Evolutionary conservation across 2,113 vertebrate genomes (phyloP).

Genomic region (Tachysurus vachellii): DNA sequence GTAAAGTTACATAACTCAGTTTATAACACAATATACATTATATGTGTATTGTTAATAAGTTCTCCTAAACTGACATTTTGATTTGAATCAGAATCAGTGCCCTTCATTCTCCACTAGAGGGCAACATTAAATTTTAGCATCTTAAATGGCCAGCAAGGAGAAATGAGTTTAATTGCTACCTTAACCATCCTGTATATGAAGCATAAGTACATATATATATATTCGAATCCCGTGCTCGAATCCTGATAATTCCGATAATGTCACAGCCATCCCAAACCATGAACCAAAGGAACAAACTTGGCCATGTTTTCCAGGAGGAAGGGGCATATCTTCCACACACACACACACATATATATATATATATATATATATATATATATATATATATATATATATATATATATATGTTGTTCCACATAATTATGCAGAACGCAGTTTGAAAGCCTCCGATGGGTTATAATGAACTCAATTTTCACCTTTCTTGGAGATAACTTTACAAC

Average conservation of each 20-base stretch:
- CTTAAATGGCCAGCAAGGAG: not conserved
- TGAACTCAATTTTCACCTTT: too few relatives aligned
- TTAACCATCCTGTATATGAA: not conserved
- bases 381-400: too few relatives aligned
- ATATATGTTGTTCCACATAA: too few relatives aligned
- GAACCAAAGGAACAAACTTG: not conserved
- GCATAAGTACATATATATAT: not conserved
- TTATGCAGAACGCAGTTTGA: too few relatives aligned
- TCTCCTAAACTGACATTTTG: too few relatives aligned
- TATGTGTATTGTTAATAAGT: not conserved
- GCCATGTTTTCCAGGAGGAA: not conserved
- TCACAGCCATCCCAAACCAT: not conserved
- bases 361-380: too few relatives aligned
- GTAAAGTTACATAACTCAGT: not conserved
- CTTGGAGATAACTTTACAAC: too few relatives aligned
- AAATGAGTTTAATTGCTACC: not conserved
- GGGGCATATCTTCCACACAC: not conserved
- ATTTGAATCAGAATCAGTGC: not conserved
- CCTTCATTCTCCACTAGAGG: not conserved
- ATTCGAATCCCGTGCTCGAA: too few relatives aligned
- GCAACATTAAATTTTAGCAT: not conserved
- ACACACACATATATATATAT: too few relatives aligned
- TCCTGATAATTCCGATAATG: too few relatives aligned
- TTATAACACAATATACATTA: not conserved
- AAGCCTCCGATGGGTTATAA: too few relatives aligned